Evolutionary conservation across 2,888 invertebrate species (phyloP).

Genomic region (Phengaris arion): DNA sequence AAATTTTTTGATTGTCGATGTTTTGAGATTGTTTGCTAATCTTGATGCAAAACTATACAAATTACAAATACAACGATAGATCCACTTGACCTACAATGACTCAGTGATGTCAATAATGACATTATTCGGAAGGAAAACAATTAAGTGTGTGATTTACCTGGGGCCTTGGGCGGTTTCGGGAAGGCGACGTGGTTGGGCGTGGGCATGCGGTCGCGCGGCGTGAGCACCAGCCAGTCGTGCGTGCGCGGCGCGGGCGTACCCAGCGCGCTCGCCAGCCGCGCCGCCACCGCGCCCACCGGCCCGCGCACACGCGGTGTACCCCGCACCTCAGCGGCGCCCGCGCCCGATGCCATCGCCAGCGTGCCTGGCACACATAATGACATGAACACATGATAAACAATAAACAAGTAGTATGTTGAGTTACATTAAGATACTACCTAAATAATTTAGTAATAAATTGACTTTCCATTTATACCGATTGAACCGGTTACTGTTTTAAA

Average conservation of each 20-base stretch:
- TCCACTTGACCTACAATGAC: no score
- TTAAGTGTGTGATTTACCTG: conserved; percentile 70
- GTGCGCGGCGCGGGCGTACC: conserved; percentile 60
- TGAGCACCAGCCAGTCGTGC: conserved; percentile 86
- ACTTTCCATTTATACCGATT: no score
- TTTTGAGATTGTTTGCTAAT: no score
- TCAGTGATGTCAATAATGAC: no score
- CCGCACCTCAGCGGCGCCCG: conserved; percentile 63
- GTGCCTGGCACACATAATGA: conserved; percentile 59
- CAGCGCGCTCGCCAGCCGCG: conserved; percentile 59
- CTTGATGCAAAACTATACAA: no score
- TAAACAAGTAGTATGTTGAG: no score
- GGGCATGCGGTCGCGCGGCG: conserved; percentile 87
- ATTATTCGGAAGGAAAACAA: neutral
- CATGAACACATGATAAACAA: neutral
- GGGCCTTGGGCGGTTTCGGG: conserved; percentile 94
- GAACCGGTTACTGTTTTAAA: no score
- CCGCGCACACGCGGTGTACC: conserved; percentile 66
- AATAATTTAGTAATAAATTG: no score
- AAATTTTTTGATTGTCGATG: no score
- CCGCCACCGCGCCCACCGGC: conserved; percentile 64
- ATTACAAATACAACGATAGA: no score
- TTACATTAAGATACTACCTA: no score
- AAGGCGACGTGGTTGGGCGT: conserved; percentile 90
- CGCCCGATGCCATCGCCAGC: conserved; percentile 71